These are phyloP conservation scores for Tangara arthus DNA, from an alignment of 2,797 vertebrate genomes.

Conservation along the genomic window DNA sequence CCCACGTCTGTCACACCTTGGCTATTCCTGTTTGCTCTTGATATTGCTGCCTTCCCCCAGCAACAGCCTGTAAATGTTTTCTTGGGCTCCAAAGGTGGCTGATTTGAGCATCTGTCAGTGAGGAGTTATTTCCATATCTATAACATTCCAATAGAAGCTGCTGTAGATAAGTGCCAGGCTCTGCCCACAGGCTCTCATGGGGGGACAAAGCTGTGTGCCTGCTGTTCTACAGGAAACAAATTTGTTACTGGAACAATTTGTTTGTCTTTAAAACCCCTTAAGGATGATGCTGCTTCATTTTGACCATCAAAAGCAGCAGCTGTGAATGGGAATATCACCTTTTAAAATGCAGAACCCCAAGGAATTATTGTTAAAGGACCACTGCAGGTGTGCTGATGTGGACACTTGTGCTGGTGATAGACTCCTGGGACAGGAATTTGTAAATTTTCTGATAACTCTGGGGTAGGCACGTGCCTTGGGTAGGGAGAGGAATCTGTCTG, in stretches of 20 bases:
- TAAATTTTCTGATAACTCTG: not conserved
- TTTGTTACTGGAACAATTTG: not conserved
- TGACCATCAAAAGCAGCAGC: not conserved
- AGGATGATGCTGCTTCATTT: not conserved
- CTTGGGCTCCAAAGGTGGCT: not conserved
- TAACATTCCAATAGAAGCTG: not conserved
- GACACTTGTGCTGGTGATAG: not conserved
- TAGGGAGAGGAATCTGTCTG: not conserved
- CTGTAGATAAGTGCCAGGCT: not conserved
- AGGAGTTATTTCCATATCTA: not conserved
- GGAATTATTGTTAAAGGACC: not conserved
- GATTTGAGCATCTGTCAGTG: not conserved
- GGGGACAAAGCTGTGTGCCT: not conserved
- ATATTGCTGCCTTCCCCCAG: not conserved
- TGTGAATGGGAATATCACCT: not conserved
- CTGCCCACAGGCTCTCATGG: fast-evolving
- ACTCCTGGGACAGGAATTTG: not conserved
- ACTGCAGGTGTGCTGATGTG: fast-evolving
- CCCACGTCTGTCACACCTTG: not conserved
- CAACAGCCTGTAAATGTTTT: not conserved
- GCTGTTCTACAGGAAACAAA: not conserved
- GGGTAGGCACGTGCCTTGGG: fast-evolving
- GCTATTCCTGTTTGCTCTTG: not conserved
- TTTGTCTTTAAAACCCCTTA: not conserved
- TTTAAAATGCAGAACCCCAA: not conserved